phyloP scores from a whole-genome alignment of 2,888 invertebrate genomes.

The Xanthorhoe designata region DNA sequence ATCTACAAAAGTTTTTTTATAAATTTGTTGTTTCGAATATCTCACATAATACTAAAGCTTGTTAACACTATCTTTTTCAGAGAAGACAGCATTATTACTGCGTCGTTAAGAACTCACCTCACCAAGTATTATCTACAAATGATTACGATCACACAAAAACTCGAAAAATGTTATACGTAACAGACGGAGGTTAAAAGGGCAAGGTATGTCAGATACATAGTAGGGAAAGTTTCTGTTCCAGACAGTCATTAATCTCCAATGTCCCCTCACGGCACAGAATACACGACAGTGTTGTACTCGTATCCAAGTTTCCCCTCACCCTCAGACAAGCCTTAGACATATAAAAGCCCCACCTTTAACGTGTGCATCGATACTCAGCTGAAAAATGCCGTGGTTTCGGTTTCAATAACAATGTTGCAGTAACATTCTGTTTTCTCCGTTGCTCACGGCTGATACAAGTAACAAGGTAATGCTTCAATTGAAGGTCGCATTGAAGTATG shows the following conservation, averaged over 20 bases:
- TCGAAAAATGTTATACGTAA: slow-evolving; percentile 8
- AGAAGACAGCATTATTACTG: background rate
- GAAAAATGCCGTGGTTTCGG: slow-evolving; percentile 2
- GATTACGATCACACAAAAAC: background rate
- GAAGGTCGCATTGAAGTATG: background rate
- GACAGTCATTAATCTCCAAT: slow-evolving; percentile 56
- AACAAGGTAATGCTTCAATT: background rate
- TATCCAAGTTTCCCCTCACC: slow-evolving; percentile 51
- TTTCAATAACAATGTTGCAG: slow-evolving; percentile 2
- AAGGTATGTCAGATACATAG: slow-evolving; percentile 23
- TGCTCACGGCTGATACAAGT: background rate
- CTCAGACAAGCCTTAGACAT: slow-evolving; percentile 44
- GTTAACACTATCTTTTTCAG: background rate
- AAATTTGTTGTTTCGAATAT: too few species aligned
- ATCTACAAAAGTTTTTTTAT: too few species aligned
- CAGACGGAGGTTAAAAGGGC: slow-evolving; percentile 19
- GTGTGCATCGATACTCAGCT: slow-evolving; percentile 1
- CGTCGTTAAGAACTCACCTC: too few species aligned
- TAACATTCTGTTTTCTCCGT: background rate
- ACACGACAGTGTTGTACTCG: slow-evolving; percentile 10
- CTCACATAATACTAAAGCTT: too few species aligned
- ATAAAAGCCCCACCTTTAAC: slow-evolving; percentile 24
- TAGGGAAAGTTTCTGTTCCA: slow-evolving; percentile 45
- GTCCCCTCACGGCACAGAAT: slow-evolving; percentile 43
- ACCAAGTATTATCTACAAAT: background rate